Evolutionary conservation across 2,888 invertebrate genomes (phyloP).

Genomic region (Spilosoma lubricipeda): DNA sequence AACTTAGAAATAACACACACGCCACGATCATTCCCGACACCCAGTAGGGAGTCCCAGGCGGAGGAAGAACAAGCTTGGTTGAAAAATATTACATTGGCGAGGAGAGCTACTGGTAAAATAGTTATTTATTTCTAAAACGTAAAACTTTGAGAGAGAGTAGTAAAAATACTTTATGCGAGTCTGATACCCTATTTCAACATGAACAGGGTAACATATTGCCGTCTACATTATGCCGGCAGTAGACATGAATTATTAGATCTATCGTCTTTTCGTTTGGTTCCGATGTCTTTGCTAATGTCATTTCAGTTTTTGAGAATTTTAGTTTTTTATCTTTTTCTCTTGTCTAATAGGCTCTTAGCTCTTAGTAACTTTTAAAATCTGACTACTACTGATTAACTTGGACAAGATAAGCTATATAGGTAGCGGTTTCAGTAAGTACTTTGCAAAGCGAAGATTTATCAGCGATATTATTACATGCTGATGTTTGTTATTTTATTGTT

Average conservation of each 20-base stretch:
- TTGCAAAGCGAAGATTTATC: neutral
- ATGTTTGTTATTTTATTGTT: neutral
- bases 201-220: no score
- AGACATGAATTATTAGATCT: neutral
- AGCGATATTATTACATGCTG: neutral
- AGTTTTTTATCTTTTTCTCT: no score
- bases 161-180: neutral
- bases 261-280: no score
- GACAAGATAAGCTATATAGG: no score
- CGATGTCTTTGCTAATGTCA: no score
- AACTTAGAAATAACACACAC: conserved; percentile 90
- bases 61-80: conserved; percentile 93
- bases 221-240: no score
- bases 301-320: neutral
- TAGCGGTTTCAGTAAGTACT: neutral
- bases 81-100: conserved; percentile 91
- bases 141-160: no score
- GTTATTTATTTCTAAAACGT: neutral
- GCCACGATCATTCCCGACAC: conserved; percentile 92
- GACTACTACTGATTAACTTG: no score
- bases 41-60: conserved; percentile 90
- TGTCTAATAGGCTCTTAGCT: no score
- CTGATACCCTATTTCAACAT: no score
- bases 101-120: conserved; percentile 85
- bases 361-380: no score